These are phyloP conservation scores for Pseudococcus longispinus DNA, from an alignment of 2,888 invertebrate species.

Conservation along the genomic window DNA sequence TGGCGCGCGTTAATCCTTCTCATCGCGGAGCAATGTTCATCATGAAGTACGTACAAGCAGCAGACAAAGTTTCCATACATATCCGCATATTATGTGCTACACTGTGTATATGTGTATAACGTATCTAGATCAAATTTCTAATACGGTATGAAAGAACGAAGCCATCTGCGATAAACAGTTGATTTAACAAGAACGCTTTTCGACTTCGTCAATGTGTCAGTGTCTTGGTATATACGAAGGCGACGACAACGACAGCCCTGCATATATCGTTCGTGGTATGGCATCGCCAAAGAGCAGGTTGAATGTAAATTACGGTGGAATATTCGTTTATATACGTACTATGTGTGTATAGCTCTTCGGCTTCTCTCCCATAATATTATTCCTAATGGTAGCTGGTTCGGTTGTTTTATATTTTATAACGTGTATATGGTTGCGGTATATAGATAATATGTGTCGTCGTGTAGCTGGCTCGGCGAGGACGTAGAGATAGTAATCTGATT, in stretches of 20 bases:
- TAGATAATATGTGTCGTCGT: neutral
- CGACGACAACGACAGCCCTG: neutral
- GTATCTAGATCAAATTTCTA: slow-evolving; percentile 31
- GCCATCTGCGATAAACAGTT: slow-evolving; percentile 26
- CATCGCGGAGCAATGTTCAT: neutral
- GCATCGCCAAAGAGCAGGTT: neutral
- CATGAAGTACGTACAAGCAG: neutral
- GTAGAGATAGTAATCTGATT: slow-evolving; percentile 44
- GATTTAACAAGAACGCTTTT: slow-evolving; percentile 25
- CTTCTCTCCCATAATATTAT: neutral
- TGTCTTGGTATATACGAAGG: neutral
- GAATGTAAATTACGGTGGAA: neutral
- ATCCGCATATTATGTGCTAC: neutral
- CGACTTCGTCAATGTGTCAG: slow-evolving; percentile 27
- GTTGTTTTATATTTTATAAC: neutral
- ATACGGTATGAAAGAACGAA: neutral
- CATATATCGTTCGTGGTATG: neutral
- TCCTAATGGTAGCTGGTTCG: slow-evolving; percentile 17
- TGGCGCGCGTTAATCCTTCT: slow-evolving; percentile 27
- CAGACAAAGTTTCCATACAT: slow-evolving; percentile 6
- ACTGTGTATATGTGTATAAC: neutral
- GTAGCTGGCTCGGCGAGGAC: neutral
- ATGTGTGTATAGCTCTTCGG: too few species aligned
- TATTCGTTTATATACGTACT: neutral
- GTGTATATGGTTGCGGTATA: neutral